These are phyloP conservation scores for Drosophila ustulata DNA, from an alignment of 2,888 invertebrate species.

Conservation along the genomic window DNA sequence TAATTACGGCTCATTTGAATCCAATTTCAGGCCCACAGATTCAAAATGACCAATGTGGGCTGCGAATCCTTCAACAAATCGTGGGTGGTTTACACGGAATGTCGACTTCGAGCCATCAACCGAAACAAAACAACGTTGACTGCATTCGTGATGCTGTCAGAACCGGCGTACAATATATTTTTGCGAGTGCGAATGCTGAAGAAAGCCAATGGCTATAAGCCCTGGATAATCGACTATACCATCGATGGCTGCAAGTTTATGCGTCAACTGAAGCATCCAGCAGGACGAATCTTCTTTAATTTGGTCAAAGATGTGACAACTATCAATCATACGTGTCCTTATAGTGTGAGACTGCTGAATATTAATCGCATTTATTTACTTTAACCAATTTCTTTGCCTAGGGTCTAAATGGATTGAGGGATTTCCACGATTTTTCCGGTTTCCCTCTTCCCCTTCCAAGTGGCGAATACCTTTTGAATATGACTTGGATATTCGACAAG, in stretches of 20 bases:
- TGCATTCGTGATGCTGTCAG: not conserved
- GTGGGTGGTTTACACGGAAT: conserved; percentile 13
- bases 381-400: not conserved
- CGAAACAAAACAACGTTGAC: conserved; percentile 35
- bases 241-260: conserved; percentile 24
- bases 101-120: conserved; percentile 26
- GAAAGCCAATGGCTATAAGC: conserved; percentile 39
- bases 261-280: conserved; percentile 13
- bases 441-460: conserved; percentile 9
- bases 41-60: conserved; percentile 35
- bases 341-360: not conserved
- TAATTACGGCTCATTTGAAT: not conserved
- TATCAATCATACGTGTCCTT: conserved; percentile 36
- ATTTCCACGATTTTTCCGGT: conserved; percentile 15
- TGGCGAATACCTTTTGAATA: conserved; percentile 23
- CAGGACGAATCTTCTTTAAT: conserved; percentile 11
- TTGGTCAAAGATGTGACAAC: conserved; percentile 20
- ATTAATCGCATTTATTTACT: not conserved
- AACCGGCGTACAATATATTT: conserved; percentile 15
- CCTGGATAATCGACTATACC: conserved; percentile 21
- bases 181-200: conserved; percentile 10
- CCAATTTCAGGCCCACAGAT: not conserved
- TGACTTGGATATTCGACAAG: conserved; percentile 26
- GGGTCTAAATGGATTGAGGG: conserved; percentile 20
- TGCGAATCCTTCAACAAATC: conserved; percentile 38